These are phyloP conservation scores for Fringilla coelebs DNA, from an alignment of 2,797 vertebrate species.

Conservation along the genomic window DNA sequence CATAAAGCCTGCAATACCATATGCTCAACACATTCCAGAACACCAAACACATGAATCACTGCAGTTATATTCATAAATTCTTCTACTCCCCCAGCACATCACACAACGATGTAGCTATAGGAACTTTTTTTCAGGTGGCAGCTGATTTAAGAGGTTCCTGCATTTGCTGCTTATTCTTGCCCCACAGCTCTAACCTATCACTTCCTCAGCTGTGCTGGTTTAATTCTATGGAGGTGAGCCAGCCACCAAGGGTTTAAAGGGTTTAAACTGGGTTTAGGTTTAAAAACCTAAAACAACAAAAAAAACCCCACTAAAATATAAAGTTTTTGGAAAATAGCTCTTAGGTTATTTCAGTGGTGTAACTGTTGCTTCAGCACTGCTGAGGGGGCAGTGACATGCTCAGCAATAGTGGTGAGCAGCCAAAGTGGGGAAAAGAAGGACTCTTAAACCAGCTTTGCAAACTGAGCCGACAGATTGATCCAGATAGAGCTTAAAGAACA, in stretches of 20 bases:
- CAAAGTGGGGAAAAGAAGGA: not conserved
- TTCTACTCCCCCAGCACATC: constrained; percentile 59
- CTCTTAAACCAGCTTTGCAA: not conserved
- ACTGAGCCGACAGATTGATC: not conserved
- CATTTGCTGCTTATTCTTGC: not conserved
- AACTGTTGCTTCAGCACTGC: not conserved
- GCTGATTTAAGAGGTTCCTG: constrained; percentile 19
- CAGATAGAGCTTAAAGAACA: not conserved
- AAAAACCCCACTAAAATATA: rapidly evolving
- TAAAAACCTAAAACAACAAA: not conserved
- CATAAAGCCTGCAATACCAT: constrained; percentile 58
- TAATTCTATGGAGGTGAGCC: not conserved
- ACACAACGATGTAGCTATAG: constrained; percentile 27
- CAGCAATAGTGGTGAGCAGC: not conserved
- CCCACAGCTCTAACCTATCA: not conserved
- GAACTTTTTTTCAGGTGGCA: constrained; percentile 36
- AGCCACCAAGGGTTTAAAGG: too few species aligned
- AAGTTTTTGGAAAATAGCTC: not conserved
- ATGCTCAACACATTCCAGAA: constrained; percentile 67
- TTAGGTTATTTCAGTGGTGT: not conserved
- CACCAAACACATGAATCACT: constrained; percentile 69
- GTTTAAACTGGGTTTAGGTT: not conserved
- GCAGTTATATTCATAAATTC: constrained; percentile 65
- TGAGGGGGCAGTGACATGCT: not conserved
- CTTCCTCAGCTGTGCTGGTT: not conserved